These are phyloP conservation scores for Belonocnema kinseyi DNA, from an alignment of 1,140 invertebrate genomes.

Conservation along the genomic window DNA sequence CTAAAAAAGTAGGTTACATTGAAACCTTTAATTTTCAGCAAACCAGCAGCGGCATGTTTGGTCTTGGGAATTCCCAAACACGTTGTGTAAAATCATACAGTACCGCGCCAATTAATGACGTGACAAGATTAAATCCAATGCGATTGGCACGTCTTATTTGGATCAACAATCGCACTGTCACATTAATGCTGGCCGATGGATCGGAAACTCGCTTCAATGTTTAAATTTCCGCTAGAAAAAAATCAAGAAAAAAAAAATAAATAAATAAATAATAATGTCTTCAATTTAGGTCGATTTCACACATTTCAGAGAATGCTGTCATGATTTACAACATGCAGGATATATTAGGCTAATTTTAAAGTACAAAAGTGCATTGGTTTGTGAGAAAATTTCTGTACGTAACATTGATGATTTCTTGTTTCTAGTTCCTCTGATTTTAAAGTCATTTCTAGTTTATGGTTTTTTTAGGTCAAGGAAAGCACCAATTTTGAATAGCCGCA, in stretches of 20 bases:
- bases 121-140: constrained; percentile 89
- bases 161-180: constrained; percentile 94
- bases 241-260: neutral
- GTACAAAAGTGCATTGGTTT: constrained; percentile 18
- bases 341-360: constrained; percentile 16
- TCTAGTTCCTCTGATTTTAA: neutral
- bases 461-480: no score
- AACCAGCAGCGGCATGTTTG: constrained; percentile 90
- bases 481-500: neutral
- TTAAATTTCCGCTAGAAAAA: constrained; percentile 70
- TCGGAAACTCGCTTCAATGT: constrained; percentile 94
- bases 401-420: no score
- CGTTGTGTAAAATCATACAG: constrained; percentile 95
- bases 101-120: constrained; percentile 92
- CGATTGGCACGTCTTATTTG: constrained; percentile 92
- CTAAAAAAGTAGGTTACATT: no score
- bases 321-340: constrained; percentile 12
- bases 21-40: constrained; percentile 68
- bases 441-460: neutral
- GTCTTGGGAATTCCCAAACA: constrained; percentile 92
- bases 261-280: neutral
- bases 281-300: neutral
- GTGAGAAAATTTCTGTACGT: neutral
- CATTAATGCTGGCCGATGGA: constrained; percentile 93
- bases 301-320: constrained; percentile 3